Base-by-base conservation (phyloP, 2,113 vertebrate species). In the Typhlomys cinereus region DNA sequence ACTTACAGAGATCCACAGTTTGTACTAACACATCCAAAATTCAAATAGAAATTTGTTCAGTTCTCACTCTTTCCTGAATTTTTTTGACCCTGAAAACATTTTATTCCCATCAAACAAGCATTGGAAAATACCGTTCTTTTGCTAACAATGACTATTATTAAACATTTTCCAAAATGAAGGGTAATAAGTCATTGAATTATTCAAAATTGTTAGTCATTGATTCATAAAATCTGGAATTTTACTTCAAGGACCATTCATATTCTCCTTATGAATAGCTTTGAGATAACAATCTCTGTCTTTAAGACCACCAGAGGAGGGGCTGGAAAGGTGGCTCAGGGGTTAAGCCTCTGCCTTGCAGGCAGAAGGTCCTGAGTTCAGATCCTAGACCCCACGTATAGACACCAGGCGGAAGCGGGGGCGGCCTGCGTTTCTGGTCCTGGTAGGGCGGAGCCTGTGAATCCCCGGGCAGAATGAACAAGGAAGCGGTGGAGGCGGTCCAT, bases 141-240 rank as follows among this genome's bases (percentile, higher is more conserved):
- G 44, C 39, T 73, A 87, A 67, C 20, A 81, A 2, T 44, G 17
- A 84, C 18, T 61, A 0, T 83, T 74, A 86, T 21, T 21, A 48
- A 82, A 75, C 74, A 52, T 70, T 66, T 92, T 50, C 46, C 23
- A 57, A 20, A 90, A 46, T 2, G 31, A 54, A 62, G 21, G 29
- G 48, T 80, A 39, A 73, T 48, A 59, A 70, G 2, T 34, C 9
- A 1, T n/a, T n/a, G n/a, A n/a, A n/a, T n/a, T n/a, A n/a, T n/a
- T n/a, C n/a, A n/a, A 21, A 31, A 57, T 23, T 18, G 7, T 66
- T 75, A 20, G 57, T 93, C 25, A 50, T 27, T 93, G 76, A 18
- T n/a, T 86, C 75, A 62, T 84, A 71, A 59, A 54, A 34, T 54
- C 29, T 74, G 50, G 29, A 66, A 20, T 92, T 94, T 91, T 73